Percentiles rank a stretch among this genome's conserved stretches.
These are phyloP conservation scores for Aspiorhynchus laticeps DNA, from an alignment of 2,113 vertebrate species.

Conservation along the genomic window DNA sequence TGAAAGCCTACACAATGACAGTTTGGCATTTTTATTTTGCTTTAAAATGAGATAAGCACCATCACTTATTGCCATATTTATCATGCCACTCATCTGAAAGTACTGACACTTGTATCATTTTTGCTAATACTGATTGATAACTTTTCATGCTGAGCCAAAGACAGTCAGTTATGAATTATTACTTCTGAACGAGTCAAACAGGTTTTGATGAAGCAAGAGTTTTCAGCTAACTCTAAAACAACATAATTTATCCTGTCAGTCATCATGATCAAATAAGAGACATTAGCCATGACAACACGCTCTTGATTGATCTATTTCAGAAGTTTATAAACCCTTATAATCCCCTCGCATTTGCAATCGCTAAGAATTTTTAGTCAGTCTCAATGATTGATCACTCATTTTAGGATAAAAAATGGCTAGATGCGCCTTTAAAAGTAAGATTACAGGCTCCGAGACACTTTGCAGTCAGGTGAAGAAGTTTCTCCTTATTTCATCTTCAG, in stretches of 20 bases:
- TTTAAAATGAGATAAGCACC: slow-evolving; percentile 13
- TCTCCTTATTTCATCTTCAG: slow-evolving; percentile 38
- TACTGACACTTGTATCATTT: slow-evolving; percentile 47
- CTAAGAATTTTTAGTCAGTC: slow-evolving; percentile 21
- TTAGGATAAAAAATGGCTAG: background rate
- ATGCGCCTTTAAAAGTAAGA: background rate
- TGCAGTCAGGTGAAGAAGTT: background rate
- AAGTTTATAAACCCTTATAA: slow-evolving; percentile 34
- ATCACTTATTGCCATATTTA: slow-evolving; percentile 43
- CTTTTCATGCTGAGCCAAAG: slow-evolving; percentile 54
- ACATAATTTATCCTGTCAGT: slow-evolving; percentile 49
- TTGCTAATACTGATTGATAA: slow-evolving; percentile 52
- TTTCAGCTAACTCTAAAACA: slow-evolving; percentile 41
- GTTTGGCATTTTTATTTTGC: background rate
- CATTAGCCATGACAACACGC: slow-evolving; percentile 15
- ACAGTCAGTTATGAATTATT: slow-evolving; percentile 54
- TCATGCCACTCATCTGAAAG: slow-evolving; percentile 49
- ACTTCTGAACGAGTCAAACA: slow-evolving; percentile 48
- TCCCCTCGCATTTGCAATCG: background rate
- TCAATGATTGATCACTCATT: slow-evolving; percentile 1
- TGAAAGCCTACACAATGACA: slow-evolving; percentile 8
- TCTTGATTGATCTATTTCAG: slow-evolving; percentile 24
- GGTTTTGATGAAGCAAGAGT: slow-evolving; percentile 52
- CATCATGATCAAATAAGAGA: slow-evolving; percentile 42
- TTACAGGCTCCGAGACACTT: background rate